Conservation (phyloP, 2,113 vertebrate species). For the Nibea coibor region DNA sequence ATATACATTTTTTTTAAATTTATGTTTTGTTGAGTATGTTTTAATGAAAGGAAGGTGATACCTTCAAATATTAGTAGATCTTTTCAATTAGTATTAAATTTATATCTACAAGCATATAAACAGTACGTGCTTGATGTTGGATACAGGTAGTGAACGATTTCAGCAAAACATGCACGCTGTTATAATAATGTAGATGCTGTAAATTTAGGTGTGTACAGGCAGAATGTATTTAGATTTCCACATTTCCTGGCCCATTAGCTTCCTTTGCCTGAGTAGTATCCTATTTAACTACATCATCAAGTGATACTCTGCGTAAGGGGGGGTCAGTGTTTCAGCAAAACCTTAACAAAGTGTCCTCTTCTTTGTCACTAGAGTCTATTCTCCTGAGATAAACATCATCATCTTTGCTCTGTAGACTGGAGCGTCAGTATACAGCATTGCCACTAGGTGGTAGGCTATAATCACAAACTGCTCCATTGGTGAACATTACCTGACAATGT, state of each 20-base stretch:
- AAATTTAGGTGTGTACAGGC: background rate
- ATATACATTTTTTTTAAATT: background rate
- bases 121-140: background rate
- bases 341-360: background rate
- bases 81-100: no score
- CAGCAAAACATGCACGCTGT: background rate
- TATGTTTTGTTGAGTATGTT: background rate
- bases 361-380: background rate
- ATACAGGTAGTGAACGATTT: background rate
- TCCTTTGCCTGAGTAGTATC: background rate
- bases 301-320: background rate
- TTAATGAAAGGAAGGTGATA: background rate
- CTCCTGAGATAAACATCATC: background rate
- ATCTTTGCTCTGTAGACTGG: background rate
- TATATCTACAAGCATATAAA: no score
- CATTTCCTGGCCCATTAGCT: background rate
- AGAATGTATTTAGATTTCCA: background rate
- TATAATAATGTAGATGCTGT: background rate
- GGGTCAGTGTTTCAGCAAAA: background rate
- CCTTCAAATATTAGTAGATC: no score
- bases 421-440: background rate
- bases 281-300: background rate
- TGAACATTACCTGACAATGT: background rate
- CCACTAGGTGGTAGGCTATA: constrained; percentile 71
- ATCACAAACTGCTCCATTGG: constrained; percentile 21